Evolutionary conservation across 2,797 vertebrate genomes (phyloP).

Genomic region (Malacoraja senta): DNA sequence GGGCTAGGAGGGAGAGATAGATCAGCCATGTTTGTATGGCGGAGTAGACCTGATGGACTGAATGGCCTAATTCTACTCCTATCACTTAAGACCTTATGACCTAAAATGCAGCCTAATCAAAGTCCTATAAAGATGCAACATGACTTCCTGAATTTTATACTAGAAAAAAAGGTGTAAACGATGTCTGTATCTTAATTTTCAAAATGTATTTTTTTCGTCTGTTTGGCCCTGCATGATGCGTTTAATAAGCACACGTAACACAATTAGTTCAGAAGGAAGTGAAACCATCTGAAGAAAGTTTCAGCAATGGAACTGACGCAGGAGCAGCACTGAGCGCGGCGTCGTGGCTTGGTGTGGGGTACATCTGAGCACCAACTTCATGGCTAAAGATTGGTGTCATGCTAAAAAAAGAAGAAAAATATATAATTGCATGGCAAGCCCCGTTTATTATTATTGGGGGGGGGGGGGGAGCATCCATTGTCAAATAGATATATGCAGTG

Average conservation of each 20-base stretch:
- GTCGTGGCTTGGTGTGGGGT: too few species aligned
- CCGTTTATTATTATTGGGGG: not conserved
- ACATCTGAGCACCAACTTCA: not conserved
- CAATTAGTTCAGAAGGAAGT: too few species aligned
- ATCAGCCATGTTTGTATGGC: too few species aligned
- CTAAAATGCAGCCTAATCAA: too few species aligned
- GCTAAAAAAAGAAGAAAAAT: not conserved
- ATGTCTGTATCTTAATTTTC: not conserved
- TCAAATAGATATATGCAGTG: not conserved
- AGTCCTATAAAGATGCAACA: too few species aligned
- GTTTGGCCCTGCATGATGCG: too few species aligned
- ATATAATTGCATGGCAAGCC: too few species aligned
- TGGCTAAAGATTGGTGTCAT: not conserved
- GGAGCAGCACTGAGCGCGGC: not conserved
- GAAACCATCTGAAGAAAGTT: not conserved
- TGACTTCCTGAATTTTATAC: too few species aligned
- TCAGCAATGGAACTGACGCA: not conserved
- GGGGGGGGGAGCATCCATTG: not conserved
- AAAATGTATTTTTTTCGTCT: not conserved
- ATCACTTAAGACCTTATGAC: too few species aligned
- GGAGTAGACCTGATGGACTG: too few species aligned
- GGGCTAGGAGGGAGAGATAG: too few species aligned
- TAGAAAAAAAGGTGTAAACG: not conserved
- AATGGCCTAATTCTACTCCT: too few species aligned
- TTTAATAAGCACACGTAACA: not conserved